Percentiles rank a stretch among this genome's conserved stretches.
phyloP scores from a whole-genome alignment of 2,113 vertebrate genomes.

The Otus sunia region DNA sequence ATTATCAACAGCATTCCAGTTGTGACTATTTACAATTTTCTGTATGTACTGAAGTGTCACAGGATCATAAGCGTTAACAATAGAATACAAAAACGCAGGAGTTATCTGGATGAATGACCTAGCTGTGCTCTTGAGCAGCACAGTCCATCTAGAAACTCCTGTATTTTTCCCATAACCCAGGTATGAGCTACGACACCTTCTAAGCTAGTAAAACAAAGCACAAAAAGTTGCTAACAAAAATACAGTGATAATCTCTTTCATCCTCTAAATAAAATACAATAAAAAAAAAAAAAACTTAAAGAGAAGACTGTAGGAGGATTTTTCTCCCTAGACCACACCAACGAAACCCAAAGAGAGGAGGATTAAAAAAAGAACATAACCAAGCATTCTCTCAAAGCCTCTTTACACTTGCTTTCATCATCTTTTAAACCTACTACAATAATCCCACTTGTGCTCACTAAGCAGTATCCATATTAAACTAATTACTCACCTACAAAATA shows the following conservation, averaged over 20 bases:
- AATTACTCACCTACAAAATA: slow-evolving; percentile 94
- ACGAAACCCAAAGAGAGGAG: background rate
- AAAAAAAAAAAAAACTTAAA: background rate
- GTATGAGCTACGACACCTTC: background rate
- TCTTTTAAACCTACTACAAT: slow-evolving; percentile 1
- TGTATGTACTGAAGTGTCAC: background rate
- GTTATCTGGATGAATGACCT: background rate
- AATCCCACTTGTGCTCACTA: background rate
- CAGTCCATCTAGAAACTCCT: background rate
- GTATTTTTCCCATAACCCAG: background rate
- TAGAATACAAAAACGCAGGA: background rate
- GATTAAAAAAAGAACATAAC: background rate
- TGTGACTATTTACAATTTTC: background rate
- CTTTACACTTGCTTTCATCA: background rate
- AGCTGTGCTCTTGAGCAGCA: background rate
- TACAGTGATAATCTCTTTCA: background rate
- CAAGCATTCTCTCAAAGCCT: background rate
- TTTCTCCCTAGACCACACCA: background rate
- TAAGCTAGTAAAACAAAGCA: background rate
- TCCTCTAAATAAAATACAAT: background rate
- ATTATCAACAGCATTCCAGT: background rate
- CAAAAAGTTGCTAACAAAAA: background rate
- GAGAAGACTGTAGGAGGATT: background rate
- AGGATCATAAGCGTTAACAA: background rate
- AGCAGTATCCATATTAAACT: background rate